phyloP scores from a whole-genome alignment of 2,888 invertebrate genomes.

The Rhingia campestris region DNA sequence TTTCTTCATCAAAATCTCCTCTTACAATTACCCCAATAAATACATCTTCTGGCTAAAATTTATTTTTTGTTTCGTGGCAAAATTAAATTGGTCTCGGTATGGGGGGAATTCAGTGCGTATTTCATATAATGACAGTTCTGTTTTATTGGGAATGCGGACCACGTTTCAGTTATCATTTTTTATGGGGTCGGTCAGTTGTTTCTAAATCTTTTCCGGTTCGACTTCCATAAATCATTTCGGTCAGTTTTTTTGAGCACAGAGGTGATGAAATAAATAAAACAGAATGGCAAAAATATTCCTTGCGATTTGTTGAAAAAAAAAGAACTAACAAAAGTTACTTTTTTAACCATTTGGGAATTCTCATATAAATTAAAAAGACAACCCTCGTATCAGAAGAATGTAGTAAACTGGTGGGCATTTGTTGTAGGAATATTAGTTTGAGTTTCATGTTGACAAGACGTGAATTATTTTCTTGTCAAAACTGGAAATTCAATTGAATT shows the following conservation, averaged over 20 bases:
- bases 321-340: constrained; percentile 48
- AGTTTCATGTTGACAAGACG: neutral
- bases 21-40: constrained; percentile 41
- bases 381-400: constrained; percentile 4
- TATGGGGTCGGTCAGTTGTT: constrained; percentile 5
- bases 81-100: constrained; percentile 37
- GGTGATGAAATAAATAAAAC: constrained; percentile 58
- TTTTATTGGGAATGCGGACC: constrained; percentile 43
- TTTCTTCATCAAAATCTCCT: constrained; percentile 49
- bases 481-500: neutral
- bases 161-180: constrained; percentile 53
- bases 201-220: constrained; percentile 14
- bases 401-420: constrained; percentile 5
- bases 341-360: constrained; percentile 46
- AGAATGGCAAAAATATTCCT: constrained; percentile 43
- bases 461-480: neutral
- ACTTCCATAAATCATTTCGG: constrained; percentile 68
- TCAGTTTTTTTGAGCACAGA: constrained; percentile 48
- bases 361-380: constrained; percentile 60
- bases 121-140: constrained; percentile 28
- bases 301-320: constrained; percentile 28
- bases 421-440: neutral
- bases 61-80: constrained; percentile 11
- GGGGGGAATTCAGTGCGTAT: constrained; percentile 1
- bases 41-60: constrained; percentile 14